Conservation (phyloP, 2,113 vertebrate species). For the Brachypodius melanocephalos region DNA sequence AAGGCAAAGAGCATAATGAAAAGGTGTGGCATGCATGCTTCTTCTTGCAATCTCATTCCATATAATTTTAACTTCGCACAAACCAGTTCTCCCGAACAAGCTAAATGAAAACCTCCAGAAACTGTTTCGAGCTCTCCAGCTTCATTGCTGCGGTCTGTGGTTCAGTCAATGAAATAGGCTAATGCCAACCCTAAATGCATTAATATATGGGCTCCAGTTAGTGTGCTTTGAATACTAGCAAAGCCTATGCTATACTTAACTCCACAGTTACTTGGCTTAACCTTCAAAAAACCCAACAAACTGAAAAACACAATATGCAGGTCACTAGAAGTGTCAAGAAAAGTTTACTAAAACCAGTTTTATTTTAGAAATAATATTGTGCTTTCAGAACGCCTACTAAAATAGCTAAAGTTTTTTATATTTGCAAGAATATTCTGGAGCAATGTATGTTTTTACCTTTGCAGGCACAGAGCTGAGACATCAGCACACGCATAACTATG, state of each 20-base stretch:
- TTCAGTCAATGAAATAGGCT: not conserved
- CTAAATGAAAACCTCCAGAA: slow-evolving; percentile 27
- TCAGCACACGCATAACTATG: not conserved
- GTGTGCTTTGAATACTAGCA: not conserved
- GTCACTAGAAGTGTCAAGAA: slow-evolving; percentile 33
- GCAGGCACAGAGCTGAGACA: not conserved
- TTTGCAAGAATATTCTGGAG: slow-evolving; percentile 6
- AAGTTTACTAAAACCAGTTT: slow-evolving; percentile 16
- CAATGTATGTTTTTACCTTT: not conserved
- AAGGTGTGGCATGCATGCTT: slow-evolving; percentile 55
- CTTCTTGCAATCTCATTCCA: slow-evolving; percentile 35
- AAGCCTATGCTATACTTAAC: not conserved
- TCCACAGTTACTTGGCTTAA: not conserved
- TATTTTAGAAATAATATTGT: not conserved
- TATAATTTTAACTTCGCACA: slow-evolving; percentile 33
- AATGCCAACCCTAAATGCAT: not conserved
- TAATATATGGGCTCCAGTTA: not conserved
- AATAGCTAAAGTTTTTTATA: not conserved
- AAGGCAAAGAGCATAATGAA: not conserved
- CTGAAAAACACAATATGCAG: not conserved
- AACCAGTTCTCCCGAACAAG: not conserved
- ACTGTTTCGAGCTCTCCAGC: not conserved
- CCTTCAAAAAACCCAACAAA: not conserved
- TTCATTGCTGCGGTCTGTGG: slow-evolving; percentile 13
- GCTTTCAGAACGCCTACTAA: slow-evolving; percentile 28